Evolutionary conservation across 2,888 invertebrate genomes (phyloP), one percentile per base, ranked within the genome.

Genomic region (Erpobdella octoculata): DNA sequence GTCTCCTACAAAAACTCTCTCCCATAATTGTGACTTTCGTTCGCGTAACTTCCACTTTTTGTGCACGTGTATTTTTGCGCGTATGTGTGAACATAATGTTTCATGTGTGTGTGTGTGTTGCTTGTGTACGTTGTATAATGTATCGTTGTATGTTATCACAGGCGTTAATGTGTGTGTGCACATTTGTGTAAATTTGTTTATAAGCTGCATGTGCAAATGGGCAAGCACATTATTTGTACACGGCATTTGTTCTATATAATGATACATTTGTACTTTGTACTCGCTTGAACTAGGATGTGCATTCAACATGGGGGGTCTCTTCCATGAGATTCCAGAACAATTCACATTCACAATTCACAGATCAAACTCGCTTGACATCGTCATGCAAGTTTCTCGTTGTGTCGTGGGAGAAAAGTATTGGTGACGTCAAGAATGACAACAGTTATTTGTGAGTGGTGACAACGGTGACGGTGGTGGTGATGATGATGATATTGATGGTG

Each of bases 41-140:
- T n/a, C n/a, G n/a, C n/a, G n/a, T n/a, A n/a, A n/a, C n/a, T n/a
- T n/a, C n/a, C n/a, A n/a, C n/a, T n/a, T n/a, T 62, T 33, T 62
- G 62, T 62, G 62, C 35, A n/a, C 35, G 35, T 8, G 62, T 62
- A 9, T 31, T 9, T 8, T 33, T 62, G 33, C 59, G 21, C 9
- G 61, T 6, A 33, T 61, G 61, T 61, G 4, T 21, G 61, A 28
- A 33, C 31, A 31, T 58, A 58, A 15, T 12, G 9, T 21, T 58
- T 12, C 8, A 25, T 58, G 59, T 58, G 28, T 28, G 62, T 62
- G 62, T 62, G 2, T 62, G 62, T 62, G 18, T 33, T 62, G 62
- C 33, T 33, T 62, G 46, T 41, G 46, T 41, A n/a, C n/a, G 12
- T 12, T 41, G 46, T 41, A 41, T 41, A n/a, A n/a, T n/a, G 12